A percentile compares a stretch with the other conserved stretches of the same genome.
Evolutionary conservation across 2,113 vertebrate genomes (phyloP).

Genomic region (Mellivora capensis): DNA sequence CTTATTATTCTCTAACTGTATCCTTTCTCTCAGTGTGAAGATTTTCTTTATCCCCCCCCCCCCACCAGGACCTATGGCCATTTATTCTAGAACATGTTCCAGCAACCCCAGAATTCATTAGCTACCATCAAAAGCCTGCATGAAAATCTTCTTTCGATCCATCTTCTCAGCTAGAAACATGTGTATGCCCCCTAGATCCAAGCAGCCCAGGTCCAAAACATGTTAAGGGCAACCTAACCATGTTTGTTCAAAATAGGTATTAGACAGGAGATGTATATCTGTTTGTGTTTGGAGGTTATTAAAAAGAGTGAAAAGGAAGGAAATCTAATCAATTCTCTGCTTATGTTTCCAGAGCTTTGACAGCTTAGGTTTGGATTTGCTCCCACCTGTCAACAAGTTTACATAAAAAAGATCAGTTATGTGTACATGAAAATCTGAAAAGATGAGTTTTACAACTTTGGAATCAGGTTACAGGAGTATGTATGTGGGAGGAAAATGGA

Average conservation of each 20-base stretch:
- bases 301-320: not conserved
- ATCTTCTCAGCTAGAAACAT: not conserved
- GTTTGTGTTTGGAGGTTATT: not conserved
- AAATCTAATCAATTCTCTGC: not conserved
- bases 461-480: not conserved
- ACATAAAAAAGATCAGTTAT: not conserved
- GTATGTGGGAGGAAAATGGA: not conserved
- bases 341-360: not conserved
- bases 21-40: not conserved
- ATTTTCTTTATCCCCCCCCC: not conserved
- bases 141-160: not conserved
- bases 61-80: not conserved
- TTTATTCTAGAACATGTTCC: not conserved
- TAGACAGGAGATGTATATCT: not conserved
- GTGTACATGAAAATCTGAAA: not conserved
- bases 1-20: not conserved
- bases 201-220: not conserved
- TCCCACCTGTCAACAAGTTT: slow-evolving; percentile 1
- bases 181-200: not conserved
- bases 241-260: not conserved
- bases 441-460: not conserved
- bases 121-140: not conserved
- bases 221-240: not conserved
- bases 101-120: not conserved
- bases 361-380: not conserved